These are phyloP conservation scores for Speoplatyrhinus poulsoni DNA, from an alignment of 2,113 vertebrate genomes.

Conservation along the genomic window DNA sequence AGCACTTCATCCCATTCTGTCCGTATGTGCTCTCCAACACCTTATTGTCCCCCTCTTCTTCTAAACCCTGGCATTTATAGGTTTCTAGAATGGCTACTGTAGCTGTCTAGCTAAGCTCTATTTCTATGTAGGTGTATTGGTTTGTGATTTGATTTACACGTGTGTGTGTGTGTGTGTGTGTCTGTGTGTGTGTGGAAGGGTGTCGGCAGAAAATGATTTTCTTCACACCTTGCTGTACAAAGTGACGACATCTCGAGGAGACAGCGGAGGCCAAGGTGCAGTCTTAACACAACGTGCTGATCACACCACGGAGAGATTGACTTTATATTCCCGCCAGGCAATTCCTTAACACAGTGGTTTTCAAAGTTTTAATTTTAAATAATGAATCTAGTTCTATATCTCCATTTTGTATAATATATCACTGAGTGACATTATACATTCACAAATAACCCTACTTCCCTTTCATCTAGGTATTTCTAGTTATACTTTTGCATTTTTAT, in stretches of 20 bases:
- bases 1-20: constrained; percentile 95
- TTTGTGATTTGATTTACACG: background rate
- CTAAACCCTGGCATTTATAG: background rate
- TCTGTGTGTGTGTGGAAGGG: constrained; percentile 72
- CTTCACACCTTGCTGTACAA: constrained; percentile 91
- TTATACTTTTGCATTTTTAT: too few species aligned
- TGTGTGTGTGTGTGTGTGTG: constrained; percentile 16
- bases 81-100: too few species aligned
- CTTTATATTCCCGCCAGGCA: too few species aligned
- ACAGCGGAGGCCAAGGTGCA: constrained; percentile 95
- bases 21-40: constrained; percentile 82
- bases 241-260: constrained; percentile 88
- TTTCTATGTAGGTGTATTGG: background rate
- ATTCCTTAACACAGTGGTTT: too few species aligned
- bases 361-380: too few species aligned
- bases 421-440: too few species aligned
- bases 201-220: constrained; percentile 90
- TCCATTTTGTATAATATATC: too few species aligned
- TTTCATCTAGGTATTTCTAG: too few species aligned
- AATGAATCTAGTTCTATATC: too few species aligned
- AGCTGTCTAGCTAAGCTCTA: too few species aligned
- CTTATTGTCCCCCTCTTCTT: constrained; percentile 3
- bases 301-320: too few species aligned
- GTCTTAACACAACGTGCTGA: background rate
- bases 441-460: too few species aligned